These are phyloP conservation scores for Thamnaconus septentrionalis DNA, from an alignment of 2,113 vertebrate species.

Conservation along the genomic window DNA sequence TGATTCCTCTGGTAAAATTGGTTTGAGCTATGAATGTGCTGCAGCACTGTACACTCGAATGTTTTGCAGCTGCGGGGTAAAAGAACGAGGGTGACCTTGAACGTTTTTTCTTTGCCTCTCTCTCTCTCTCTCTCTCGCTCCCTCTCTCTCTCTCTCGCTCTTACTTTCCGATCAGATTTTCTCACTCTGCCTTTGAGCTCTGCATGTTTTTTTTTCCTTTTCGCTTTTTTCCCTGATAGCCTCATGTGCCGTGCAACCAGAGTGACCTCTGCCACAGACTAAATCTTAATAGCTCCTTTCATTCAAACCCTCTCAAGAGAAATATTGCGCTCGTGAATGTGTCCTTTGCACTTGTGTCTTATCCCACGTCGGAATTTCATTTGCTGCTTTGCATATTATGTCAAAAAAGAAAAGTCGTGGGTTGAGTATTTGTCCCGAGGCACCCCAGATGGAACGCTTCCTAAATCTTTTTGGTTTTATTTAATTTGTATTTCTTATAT, in stretches of 20 bases:
- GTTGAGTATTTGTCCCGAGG: too few species aligned
- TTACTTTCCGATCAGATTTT: slow-evolving; percentile 49
- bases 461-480: too few species aligned
- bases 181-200: slow-evolving; percentile 38
- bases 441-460: too few species aligned
- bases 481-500: too few species aligned
- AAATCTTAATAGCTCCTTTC: slow-evolving; percentile 34
- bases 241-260: slow-evolving; percentile 19
- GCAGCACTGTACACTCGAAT: slow-evolving; percentile 60
- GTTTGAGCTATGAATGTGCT: slow-evolving; percentile 71
- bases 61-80: slow-evolving; percentile 57
- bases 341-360: too few species aligned
- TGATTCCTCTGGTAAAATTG: slow-evolving; percentile 79
- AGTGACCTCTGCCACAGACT: slow-evolving; percentile 32
- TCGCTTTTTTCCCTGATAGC: slow-evolving; percentile 30
- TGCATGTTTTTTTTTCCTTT: not conserved
- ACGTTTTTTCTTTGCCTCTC: slow-evolving; percentile 33
- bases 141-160: not conserved
- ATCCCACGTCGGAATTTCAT: too few species aligned
- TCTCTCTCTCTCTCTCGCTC: slow-evolving; percentile 15
- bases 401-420: too few species aligned
- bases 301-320: slow-evolving; percentile 37
- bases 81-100: slow-evolving; percentile 69
- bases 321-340: slow-evolving; percentile 24
- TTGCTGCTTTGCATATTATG: too few species aligned